Evolutionary conservation across 1,140 invertebrate genomes (phyloP).

Genomic region (Penaeus chinensis): DNA sequence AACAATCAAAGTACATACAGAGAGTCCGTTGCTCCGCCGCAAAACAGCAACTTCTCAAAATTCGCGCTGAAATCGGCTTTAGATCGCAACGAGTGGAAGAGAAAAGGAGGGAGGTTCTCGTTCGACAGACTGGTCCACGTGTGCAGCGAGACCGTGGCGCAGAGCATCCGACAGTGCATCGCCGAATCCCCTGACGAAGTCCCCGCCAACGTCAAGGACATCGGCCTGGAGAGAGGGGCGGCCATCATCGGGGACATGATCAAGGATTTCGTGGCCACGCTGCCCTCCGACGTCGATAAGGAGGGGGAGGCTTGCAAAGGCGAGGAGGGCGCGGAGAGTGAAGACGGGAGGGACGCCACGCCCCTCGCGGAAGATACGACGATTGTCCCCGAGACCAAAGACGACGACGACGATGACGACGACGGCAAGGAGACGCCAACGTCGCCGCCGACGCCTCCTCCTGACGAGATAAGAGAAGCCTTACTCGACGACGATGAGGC

Average conservation of each 20-base stretch:
- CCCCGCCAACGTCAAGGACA: conserved; percentile 31
- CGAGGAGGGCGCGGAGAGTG: background rate
- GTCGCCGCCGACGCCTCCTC: too few relatives aligned
- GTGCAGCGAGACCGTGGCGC: conserved; percentile 42
- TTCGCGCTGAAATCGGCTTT: background rate
- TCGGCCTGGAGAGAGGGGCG: conserved; percentile 35
- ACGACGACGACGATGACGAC: too few relatives aligned
- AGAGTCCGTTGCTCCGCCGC: background rate
- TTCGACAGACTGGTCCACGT: conserved; percentile 51
- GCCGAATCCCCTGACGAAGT: conserved; percentile 43
- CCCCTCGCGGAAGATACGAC: too few relatives aligned
- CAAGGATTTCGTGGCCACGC: conserved; percentile 42
- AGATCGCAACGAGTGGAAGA: conserved; percentile 34
- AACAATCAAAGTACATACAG: too few relatives aligned
- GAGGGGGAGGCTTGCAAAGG: background rate
- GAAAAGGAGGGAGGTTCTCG: conserved; percentile 21
- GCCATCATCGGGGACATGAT: conserved; percentile 46
- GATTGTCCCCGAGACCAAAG: too few relatives aligned
- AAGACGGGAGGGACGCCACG: background rate
- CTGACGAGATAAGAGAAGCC: too few relatives aligned
- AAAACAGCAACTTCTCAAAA: background rate
- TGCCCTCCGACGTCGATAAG: conserved; percentile 34
- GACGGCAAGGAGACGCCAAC: too few relatives aligned
- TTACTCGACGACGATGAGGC: too few relatives aligned
- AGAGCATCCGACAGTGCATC: conserved; percentile 39